Conservation (phyloP, 2,113 vertebrate species). For the Natator depressus region DNA sequence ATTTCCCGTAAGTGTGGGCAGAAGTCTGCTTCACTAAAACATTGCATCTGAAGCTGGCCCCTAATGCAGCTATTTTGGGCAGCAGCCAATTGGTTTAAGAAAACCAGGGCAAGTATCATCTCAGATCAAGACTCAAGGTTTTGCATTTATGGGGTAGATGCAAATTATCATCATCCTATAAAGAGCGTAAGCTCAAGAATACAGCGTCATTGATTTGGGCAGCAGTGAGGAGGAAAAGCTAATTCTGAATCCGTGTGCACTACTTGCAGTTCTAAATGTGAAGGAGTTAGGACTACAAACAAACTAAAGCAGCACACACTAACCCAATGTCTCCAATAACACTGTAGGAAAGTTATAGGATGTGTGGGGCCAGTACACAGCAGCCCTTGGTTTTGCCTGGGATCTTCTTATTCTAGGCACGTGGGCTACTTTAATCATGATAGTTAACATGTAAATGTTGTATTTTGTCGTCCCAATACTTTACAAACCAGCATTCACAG, state of each 20-base stretch:
- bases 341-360: neutral
- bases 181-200: neutral
- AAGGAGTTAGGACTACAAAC: neutral
- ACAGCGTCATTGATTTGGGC: neutral
- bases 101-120: neutral
- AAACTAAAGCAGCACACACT: neutral
- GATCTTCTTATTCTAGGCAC: neutral
- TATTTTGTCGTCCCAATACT: too few species aligned
- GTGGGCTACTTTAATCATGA: neutral
- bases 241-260: neutral
- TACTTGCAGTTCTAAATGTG: neutral
- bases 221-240: neutral
- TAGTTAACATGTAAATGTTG: neutral
- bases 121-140: neutral
- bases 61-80: neutral
- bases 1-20: neutral
- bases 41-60: neutral
- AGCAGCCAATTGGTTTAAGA: neutral
- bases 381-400: neutral
- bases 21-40: neutral
- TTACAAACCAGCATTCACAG: too few species aligned
- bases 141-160: neutral
- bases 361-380: neutral
- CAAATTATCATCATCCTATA: neutral
- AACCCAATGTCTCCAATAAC: neutral